Evolutionary conservation across 1,140 invertebrate genomes (phyloP).

Genomic region (Himalopsyche phryganea): DNA sequence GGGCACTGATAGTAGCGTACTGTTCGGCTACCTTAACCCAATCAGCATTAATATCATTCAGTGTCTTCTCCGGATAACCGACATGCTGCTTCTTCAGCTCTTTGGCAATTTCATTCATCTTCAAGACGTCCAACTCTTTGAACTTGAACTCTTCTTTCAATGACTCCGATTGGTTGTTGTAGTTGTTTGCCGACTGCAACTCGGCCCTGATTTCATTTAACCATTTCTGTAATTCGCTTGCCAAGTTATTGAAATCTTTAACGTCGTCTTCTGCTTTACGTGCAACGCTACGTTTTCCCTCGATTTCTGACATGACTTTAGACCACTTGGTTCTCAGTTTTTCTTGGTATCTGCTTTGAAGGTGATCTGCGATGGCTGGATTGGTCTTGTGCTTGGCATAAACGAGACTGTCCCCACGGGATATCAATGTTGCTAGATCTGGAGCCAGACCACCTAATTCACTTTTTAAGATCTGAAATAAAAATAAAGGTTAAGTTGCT

Average conservation of each 20-base stretch:
- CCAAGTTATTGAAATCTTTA: slow-evolving; percentile 49
- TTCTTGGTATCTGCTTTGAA: slow-evolving; percentile 59
- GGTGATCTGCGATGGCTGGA: slow-evolving; percentile 54
- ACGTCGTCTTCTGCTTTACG: slow-evolving; percentile 57
- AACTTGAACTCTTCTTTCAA: slow-evolving; percentile 49
- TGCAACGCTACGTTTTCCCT: slow-evolving; percentile 55
- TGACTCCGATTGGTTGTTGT: slow-evolving; percentile 51
- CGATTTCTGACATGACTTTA: slow-evolving; percentile 63
- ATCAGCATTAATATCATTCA: slow-evolving; percentile 35
- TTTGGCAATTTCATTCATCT: slow-evolving; percentile 48
- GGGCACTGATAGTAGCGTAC: slow-evolving; percentile 35
- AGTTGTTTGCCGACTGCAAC: slow-evolving; percentile 56
- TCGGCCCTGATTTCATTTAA: slow-evolving; percentile 50
- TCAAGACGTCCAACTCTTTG: slow-evolving; percentile 49
- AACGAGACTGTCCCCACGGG: slow-evolving; percentile 72
- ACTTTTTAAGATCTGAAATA: slow-evolving; percentile 57
- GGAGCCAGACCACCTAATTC: slow-evolving; percentile 66
- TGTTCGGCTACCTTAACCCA: slow-evolving; percentile 33
- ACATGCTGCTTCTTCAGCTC: slow-evolving; percentile 46
- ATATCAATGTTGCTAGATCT: slow-evolving; percentile 75
- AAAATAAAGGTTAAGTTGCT: no score
- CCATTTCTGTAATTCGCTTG: slow-evolving; percentile 52
- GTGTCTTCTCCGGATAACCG: slow-evolving; percentile 38
- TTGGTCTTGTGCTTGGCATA: slow-evolving; percentile 51
- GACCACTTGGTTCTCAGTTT: slow-evolving; percentile 64